Conservation (phyloP, 2,113 vertebrate genomes). For the Cynopterus brachyotis region DNA sequence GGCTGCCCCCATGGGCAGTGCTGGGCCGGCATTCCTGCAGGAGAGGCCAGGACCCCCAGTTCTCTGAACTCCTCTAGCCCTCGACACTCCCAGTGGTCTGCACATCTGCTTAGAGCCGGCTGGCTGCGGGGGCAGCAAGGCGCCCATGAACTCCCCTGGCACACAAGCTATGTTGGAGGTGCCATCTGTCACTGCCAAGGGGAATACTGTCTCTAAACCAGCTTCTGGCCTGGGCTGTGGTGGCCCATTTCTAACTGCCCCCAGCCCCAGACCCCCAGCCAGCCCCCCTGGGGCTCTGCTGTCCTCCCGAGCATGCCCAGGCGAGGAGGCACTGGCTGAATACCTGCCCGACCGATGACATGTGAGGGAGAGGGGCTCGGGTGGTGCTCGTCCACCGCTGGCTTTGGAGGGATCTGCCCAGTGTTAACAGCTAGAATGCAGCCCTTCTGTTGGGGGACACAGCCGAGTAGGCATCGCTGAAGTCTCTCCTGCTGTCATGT, state of each 20-base stretch:
- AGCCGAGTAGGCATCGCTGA: too few relatives aligned
- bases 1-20: neutral
- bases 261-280: neutral
- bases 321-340: neutral
- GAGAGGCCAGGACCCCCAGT: neutral
- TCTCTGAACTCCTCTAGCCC: neutral
- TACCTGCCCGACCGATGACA: rapidly evolving
- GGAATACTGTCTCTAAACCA: neutral
- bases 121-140: neutral
- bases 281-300: neutral
- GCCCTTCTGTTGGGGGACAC: too few relatives aligned
- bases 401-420: neutral
- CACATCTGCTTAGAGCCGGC: neutral
- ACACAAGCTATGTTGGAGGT: rapidly evolving
- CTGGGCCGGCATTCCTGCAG: rapidly evolving
- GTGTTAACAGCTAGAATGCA: neutral
- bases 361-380: rapidly evolving
- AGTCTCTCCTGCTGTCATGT: too few relatives aligned
- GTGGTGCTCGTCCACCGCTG: too few relatives aligned
- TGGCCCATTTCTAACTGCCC: neutral
- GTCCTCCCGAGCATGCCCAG: neutral
- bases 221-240: neutral
- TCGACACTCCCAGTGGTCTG: neutral
- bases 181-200: neutral
- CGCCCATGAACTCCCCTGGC: rapidly evolving